Evolutionary conservation across 2,888 invertebrate genomes (phyloP), one percentile per base, ranked within the genome.

Genomic region (Cabera pusaria): DNA sequence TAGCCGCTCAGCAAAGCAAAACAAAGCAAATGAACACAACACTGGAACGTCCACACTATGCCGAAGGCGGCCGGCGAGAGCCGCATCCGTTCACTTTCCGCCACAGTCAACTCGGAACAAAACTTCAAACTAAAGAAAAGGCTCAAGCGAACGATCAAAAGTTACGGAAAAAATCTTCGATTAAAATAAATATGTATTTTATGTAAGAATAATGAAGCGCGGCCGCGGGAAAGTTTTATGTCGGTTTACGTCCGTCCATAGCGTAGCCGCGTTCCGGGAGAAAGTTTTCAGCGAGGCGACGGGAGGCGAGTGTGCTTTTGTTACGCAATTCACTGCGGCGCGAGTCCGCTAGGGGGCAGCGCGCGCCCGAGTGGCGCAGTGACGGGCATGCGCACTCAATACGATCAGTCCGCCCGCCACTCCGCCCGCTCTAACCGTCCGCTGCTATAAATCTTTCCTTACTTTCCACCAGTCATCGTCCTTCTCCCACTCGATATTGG

Each of bases 311-410:
- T 84, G 84, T 81, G 84, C 76, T 82, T 74, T 80, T 78, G 87
- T 88, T 87, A 88, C 87, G 88, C 87, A 88, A 88, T 65, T 78
- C 76, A 80, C 78, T 87, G 87, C 86, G 80, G 69, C 69, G 80
- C 66, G 61, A 71, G 65, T 71, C 86, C 86, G 76, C 86, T 74
- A 86, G 87, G 85, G 87, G 87, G 87, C 83, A 83, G 77, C 80
- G 79, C 76, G 74, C 67, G 62, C 73, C 64, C 70, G 57, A 79
- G 84, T 87, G 88, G 88, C 87, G 88, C 88, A 88, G 83, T 87
- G 86, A 64, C 86, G 82, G 62, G 88, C 88, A 85, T 88, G 88
- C 88, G 88, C 85, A 78, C 60, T 79, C n/a, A n/a, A n/a, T n/a
- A n/a, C n/a, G n/a, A n/a, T n/a, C n/a, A n/a, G n/a, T n/a, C 47